phyloP scores from a whole-genome alignment of 2,797 vertebrate species.

The Garrulus glandarius region DNA sequence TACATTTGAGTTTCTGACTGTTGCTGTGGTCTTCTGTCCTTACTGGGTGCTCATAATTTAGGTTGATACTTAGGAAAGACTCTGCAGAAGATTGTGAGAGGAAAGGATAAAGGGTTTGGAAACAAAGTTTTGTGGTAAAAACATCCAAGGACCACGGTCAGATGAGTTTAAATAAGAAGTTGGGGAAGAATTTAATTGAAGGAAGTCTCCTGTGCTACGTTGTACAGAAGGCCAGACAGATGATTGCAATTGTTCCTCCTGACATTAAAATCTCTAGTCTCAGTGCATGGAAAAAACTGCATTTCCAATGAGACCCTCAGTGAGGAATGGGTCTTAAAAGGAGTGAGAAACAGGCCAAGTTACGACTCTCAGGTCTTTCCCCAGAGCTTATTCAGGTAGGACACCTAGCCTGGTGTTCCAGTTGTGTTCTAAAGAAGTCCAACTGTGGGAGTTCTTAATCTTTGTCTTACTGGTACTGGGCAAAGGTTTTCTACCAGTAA shows the following conservation, averaged over 20 bases:
- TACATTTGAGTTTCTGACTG: background rate
- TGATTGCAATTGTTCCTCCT: background rate
- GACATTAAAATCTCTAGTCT: background rate
- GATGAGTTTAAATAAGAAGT: background rate
- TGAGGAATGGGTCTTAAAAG: background rate
- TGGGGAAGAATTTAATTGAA: background rate
- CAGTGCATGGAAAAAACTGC: background rate
- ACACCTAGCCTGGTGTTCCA: background rate
- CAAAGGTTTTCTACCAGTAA: background rate
- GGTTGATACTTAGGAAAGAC: background rate
- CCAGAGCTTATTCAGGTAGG: background rate
- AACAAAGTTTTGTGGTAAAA: background rate
- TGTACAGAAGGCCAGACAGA: background rate
- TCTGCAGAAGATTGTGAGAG: background rate
- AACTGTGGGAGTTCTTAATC: background rate
- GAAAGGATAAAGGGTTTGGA: background rate
- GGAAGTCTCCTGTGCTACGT: rapidly evolving
- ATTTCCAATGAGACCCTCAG: background rate
- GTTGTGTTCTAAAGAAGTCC: background rate
- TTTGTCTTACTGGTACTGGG: background rate
- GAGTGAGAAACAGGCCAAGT: background rate
- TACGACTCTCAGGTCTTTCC: background rate
- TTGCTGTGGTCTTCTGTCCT: background rate
- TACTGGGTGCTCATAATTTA: background rate
- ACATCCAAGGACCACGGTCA: background rate